Evolutionary conservation across 2,797 vertebrate species (phyloP), one percentile per base, ranked within the genome.

Genomic region (Sciurus carolinensis): DNA sequence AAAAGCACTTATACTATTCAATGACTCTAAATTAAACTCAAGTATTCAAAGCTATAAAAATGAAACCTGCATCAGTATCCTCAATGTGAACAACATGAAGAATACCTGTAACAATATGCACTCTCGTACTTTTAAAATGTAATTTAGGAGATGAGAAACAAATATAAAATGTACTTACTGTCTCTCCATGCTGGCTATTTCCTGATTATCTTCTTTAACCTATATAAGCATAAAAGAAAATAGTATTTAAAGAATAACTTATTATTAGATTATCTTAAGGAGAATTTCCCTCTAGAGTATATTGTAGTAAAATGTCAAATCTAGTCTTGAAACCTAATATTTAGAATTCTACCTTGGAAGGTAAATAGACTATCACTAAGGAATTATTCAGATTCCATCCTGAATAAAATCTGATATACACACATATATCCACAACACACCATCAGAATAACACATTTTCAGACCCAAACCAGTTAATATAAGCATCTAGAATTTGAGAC

Each of bases 121-220:
- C 4, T 84, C 64, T 66, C 87, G 3, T 12, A 96, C 22, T 54
- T 72, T 83, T 84, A 88, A 30, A 96, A 69, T 54, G 10, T 36
- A 91, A 90, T 59, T 87, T 92, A 85, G 71, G 90, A 86, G 50
- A 52, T 73, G 47, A 87, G 67, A 86, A 92, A 94, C 52, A 15
- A 33, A 87, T 54, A 26, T 39, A 88, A 92, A 71, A 85, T 57
- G 7, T 91, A 99, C 99, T 98, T 99, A 99, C 99, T 99, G 99
- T 98, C 99, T 99, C 69, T 99, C 99, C 99, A 99, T 99, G 98
- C 99, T 99, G 97, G 99, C 99, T 62, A 99, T 99, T 98, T 99
- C 99, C 96, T 99, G 99, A 98, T 99, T 99, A 97, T 99, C 99
- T 20, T 99, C 99, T 98, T 99, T 99, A 95, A 99, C 99, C 99